Conservation (phyloP, 2,797 vertebrate genomes). For the Scarus forsteni region DNA sequence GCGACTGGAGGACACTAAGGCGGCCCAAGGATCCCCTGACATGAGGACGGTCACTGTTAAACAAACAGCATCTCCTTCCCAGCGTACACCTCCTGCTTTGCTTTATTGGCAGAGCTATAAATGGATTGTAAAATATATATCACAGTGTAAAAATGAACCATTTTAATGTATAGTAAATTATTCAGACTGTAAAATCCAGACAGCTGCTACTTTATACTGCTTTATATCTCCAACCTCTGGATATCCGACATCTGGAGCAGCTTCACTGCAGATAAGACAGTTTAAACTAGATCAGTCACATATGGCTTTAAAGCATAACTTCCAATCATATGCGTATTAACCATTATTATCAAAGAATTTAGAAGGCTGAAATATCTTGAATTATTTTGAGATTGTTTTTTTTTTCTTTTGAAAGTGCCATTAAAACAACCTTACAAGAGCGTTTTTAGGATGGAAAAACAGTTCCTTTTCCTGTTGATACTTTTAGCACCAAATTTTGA, state of each 20-base stretch:
- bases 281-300: background rate
- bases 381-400: too few relatives aligned
- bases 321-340: background rate
- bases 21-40: conserved; percentile 17
- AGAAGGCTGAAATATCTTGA: too few relatives aligned
- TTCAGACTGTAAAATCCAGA: conserved; percentile 3
- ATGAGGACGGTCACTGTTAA: conserved; percentile 23
- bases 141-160: conserved; percentile 11
- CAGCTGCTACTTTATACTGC: conserved; percentile 4
- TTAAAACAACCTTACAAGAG: too few relatives aligned
- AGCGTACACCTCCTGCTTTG: conserved; percentile 22
- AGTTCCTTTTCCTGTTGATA: too few relatives aligned
- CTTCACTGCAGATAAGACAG: background rate
- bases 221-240: background rate
- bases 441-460: too few relatives aligned
- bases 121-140: conserved; percentile 29
- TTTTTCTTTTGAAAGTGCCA: too few relatives aligned
- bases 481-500: too few relatives aligned
- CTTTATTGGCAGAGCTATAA: conserved; percentile 22
- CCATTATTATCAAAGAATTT: too few relatives aligned
- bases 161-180: conserved; percentile 29
- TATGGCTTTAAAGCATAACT: too few relatives aligned
- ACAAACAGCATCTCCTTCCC: conserved; percentile 17
- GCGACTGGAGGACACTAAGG: conserved; percentile 29
- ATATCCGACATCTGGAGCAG: background rate